phyloP scores from a whole-genome alignment of 2,113 vertebrate genomes.

The Xiphophorus hellerii region DNA sequence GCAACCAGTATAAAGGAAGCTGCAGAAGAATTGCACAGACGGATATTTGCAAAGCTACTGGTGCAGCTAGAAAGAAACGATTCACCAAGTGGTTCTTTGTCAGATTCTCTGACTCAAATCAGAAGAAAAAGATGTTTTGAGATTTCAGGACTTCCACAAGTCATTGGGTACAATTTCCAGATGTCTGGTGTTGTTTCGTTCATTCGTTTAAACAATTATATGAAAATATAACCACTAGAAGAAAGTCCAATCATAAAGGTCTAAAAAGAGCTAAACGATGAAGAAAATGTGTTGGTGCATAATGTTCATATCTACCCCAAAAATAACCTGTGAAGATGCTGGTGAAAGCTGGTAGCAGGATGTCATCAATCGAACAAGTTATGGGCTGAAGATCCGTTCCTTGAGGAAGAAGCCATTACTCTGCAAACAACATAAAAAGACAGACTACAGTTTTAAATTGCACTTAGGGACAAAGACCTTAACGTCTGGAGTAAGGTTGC shows the following conservation, averaged over 20 bases:
- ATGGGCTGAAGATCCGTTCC: neutral
- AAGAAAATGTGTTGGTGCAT: neutral
- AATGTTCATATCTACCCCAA: neutral
- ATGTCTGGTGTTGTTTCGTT: neutral
- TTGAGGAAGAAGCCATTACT: neutral
- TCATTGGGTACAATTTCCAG: neutral
- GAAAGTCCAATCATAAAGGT: neutral
- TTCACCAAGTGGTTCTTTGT: constrained; percentile 39
- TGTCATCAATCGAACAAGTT: neutral
- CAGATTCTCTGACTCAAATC: constrained; percentile 23
- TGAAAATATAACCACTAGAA: neutral
- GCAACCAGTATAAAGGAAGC: neutral
- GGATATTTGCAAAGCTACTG: constrained; percentile 28
- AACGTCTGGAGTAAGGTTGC: no score
- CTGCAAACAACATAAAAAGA: neutral
- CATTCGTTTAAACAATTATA: neutral
- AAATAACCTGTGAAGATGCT: neutral
- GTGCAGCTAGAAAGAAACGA: constrained; percentile 22
- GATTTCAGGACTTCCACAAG: neutral
- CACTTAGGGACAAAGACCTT: neutral
- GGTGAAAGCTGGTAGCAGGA: neutral
- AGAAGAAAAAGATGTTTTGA: no score
- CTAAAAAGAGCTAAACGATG: no score
- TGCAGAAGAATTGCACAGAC: constrained; percentile 8
- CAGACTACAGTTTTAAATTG: neutral